These are phyloP conservation scores for Megalurothrips usitatus DNA, from an alignment of 2,888 invertebrate genomes.

Conservation along the genomic window DNA sequence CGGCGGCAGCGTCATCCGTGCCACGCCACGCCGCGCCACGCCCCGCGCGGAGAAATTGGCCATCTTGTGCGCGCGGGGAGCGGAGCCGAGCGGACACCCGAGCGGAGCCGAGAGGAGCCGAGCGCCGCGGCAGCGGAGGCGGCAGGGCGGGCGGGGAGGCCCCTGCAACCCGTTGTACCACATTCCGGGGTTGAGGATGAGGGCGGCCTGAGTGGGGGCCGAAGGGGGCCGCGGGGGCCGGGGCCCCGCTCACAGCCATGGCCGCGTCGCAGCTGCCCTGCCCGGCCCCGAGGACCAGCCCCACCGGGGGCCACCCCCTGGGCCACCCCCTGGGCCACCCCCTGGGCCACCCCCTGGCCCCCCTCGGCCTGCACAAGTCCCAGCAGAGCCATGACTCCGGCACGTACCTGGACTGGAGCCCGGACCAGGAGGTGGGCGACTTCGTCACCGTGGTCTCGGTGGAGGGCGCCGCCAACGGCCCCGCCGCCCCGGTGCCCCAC, in stretches of 20 bases:
- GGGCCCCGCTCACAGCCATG: background rate
- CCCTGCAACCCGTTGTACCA: slow-evolving; percentile 21
- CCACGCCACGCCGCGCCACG: background rate
- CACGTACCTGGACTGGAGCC: slow-evolving; percentile 42
- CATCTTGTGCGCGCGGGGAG: background rate
- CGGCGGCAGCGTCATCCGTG: too few species aligned
- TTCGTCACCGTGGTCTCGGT: slow-evolving; percentile 59
- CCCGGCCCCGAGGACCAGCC: background rate
- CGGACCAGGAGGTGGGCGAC: slow-evolving; percentile 45
- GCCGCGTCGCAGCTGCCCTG: slow-evolving; percentile 21
- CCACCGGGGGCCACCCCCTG: slow-evolving; percentile 34
- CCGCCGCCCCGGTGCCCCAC: slow-evolving; percentile 37
- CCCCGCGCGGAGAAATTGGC: slow-evolving; percentile 15
- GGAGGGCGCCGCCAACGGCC: slow-evolving; percentile 46
- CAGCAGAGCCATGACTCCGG: slow-evolving; percentile 43
- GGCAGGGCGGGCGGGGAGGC: background rate
- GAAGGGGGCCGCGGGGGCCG: background rate
- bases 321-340: slow-evolving; percentile 33
- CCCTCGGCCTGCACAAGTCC: slow-evolving; percentile 40
- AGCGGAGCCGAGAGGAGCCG: too few species aligned
- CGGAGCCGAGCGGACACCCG: background rate
- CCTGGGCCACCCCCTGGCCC: slow-evolving; percentile 8
- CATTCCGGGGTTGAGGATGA: slow-evolving; percentile 8
- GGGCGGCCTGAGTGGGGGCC: background rate
- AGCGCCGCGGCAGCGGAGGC: background rate